Evolutionary conservation across 2,888 invertebrate species (phyloP).

Genomic region (Drosophila percnosoma): DNA sequence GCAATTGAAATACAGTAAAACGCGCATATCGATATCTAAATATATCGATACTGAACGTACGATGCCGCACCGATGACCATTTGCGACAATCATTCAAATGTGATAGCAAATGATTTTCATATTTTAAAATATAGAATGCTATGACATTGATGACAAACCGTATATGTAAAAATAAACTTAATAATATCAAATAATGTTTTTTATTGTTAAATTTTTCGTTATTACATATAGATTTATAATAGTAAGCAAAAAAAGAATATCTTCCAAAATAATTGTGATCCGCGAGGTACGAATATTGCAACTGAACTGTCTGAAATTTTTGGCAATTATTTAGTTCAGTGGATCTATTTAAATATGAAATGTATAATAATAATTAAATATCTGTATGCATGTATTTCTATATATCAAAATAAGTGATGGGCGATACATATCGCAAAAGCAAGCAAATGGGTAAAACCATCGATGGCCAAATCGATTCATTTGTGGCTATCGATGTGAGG

Average conservation of each 20-base stretch:
- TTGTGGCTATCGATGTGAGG: conserved; percentile 36
- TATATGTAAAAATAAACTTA: not conserved
- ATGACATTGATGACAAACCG: not conserved
- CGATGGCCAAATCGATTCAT: conserved; percentile 44
- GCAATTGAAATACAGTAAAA: conserved; percentile 6
- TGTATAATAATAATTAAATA: not conserved
- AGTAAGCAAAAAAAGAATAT: no score
- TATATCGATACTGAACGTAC: not conserved
- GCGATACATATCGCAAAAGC: not conserved
- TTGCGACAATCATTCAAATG: not conserved
- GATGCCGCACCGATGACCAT: not conserved
- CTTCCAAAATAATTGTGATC: no score
- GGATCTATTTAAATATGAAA: not conserved
- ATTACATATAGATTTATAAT: no score
- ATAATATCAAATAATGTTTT: no score
- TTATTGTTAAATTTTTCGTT: no score
- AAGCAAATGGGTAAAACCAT: conserved; percentile 11
- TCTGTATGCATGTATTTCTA: not conserved
- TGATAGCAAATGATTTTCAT: not conserved
- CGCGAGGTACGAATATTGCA: no score
- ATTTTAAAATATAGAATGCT: not conserved
- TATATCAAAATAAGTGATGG: not conserved
- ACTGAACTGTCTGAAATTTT: no score
- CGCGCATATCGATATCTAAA: not conserved
- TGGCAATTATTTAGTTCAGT: not conserved